Evolutionary conservation across 2,797 vertebrate species (phyloP).

Genomic region (Eptatretus atami): DNA sequence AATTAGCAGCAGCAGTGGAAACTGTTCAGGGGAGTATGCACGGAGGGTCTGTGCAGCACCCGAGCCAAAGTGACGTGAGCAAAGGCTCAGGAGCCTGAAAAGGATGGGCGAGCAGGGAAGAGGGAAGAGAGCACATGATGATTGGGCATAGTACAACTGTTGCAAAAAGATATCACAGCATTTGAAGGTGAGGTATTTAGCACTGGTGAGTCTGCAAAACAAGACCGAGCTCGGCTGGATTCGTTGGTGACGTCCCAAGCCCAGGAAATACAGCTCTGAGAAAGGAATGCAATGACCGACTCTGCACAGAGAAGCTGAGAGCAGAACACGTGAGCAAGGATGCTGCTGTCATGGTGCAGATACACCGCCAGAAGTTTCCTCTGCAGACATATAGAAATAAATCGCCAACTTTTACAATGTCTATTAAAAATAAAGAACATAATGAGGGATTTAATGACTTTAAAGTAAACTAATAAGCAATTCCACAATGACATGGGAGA

Average conservation of each 20-base stretch:
- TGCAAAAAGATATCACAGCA: no score
- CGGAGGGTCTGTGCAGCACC: conserved; percentile 86
- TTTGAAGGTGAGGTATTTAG: background rate
- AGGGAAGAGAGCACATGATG: no score
- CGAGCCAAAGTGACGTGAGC: conserved; percentile 82
- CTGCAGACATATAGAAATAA: conserved; percentile 22
- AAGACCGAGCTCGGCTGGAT: conserved; percentile 83
- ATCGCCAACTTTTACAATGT: no score
- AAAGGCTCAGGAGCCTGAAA: conserved; percentile 78
- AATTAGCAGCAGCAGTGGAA: conserved; percentile 81
- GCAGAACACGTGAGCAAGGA: conserved; percentile 96
- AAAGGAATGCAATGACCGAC: conserved; percentile 88
- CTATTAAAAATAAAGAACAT: background rate
- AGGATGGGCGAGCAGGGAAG: no score
- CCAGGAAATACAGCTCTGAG: conserved; percentile 99
- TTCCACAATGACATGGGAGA: no score
- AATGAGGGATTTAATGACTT: background rate
- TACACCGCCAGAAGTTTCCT: conserved; percentile 99
- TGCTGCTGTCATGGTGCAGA: conserved; percentile 98
- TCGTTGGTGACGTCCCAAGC: conserved; percentile 98
- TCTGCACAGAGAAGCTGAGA: conserved; percentile 98
- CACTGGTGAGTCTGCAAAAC: no score
- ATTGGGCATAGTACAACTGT: no score
- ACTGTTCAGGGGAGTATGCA: conserved; percentile 91
- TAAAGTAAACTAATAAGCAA: no score